Base-by-base conservation (phyloP, 1,140 invertebrate species). In the Euwallacea fornicatus region DNA sequence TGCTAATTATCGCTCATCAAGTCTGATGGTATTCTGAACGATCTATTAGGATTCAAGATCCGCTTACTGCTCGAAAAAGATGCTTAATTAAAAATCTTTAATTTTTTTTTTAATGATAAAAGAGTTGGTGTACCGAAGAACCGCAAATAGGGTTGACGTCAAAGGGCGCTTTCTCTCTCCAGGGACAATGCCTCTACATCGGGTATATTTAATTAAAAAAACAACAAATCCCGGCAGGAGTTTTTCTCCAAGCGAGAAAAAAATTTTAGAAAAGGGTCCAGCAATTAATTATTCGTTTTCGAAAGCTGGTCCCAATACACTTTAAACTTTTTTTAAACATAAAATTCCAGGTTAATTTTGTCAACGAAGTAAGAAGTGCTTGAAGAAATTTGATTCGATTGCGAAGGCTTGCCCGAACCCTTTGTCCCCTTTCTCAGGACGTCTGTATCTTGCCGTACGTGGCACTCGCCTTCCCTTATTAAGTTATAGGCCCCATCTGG, bases 401-500 rank as follows among this genome's bases (percentile, higher is more conserved):
- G 2, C 2, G 46, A 50, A 13, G 13, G 46, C 46, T 6, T 50
- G 46, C 13, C 46, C 7, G 46, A 50, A 6, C 4, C 21, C 21
- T 13, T 58, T 43, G 59, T 61, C 46, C 8, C 33, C 0, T 61
- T 43, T 66, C n/a, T 42, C 21, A 50, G 46, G 21, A 66, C 15
- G 21, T 54, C 47, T 66, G 50, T 55, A 21, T 66, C 33, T 64
- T 66, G 13, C 21, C 16, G 33, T 64, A 50, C 42, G 44, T 46
- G 11, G 13, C 62, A 33, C 21, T 33, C 21, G 21, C 21, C 21
- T 33, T 42, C n/a, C 55, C 41, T 67, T n/a, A 55, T 67, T 58
- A 61, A 61, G 59, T 61, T 67, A 58, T 9, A 67, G 65, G 53
- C 21, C 65, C 65, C 65, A 55, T 42, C 33, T 67, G 65, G 65